A percentile compares a stretch with the other conserved stretches of the same genome.
Conservation (phyloP, 2,113 vertebrate species). For the Dipodomys spectabilis region DNA sequence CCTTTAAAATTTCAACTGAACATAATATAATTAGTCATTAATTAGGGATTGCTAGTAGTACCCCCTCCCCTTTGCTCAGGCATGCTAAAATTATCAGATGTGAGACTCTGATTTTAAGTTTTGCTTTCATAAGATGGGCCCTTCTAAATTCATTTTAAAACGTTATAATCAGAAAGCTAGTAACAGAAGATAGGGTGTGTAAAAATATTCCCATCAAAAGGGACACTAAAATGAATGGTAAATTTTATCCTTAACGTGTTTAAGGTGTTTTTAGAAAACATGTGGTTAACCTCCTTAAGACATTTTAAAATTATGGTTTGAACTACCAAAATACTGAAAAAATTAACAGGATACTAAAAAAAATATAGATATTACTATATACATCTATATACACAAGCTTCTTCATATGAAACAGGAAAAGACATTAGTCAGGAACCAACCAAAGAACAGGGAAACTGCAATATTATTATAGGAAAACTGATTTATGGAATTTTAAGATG, state of each 20-base stretch:
- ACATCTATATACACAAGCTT: neutral
- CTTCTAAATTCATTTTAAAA: constrained; percentile 58
- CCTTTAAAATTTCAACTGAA: constrained; percentile 37
- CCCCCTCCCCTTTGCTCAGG: neutral
- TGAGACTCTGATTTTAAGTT: constrained; percentile 56
- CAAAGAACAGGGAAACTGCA: constrained; percentile 52
- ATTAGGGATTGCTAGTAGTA: constrained; percentile 16
- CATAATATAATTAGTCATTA: constrained; percentile 6
- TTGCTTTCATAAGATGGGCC: constrained; percentile 41
- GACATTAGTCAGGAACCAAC: constrained; percentile 55
- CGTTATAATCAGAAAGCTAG: constrained; percentile 25
- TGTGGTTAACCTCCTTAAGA: neutral
- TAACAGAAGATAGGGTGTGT: neutral
- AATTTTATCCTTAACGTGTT: constrained; percentile 56
- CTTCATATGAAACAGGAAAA: constrained; percentile 30
- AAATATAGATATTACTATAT: neutral
- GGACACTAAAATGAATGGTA: neutral
- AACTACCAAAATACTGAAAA: constrained; percentile 56
- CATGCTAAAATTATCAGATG: constrained; percentile 51
- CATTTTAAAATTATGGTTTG: constrained; percentile 58
- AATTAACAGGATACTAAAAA: constrained; percentile 57
- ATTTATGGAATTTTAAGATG: constrained; percentile 28
- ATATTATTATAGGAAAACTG: constrained; percentile 14
- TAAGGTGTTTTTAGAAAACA: constrained; percentile 57
- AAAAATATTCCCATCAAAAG: constrained; percentile 64